A percentile compares a stretch with the other conserved stretches of the same genome.
Conservation (phyloP, 2,113 vertebrate genomes). For the Mesocricetus auratus region DNA sequence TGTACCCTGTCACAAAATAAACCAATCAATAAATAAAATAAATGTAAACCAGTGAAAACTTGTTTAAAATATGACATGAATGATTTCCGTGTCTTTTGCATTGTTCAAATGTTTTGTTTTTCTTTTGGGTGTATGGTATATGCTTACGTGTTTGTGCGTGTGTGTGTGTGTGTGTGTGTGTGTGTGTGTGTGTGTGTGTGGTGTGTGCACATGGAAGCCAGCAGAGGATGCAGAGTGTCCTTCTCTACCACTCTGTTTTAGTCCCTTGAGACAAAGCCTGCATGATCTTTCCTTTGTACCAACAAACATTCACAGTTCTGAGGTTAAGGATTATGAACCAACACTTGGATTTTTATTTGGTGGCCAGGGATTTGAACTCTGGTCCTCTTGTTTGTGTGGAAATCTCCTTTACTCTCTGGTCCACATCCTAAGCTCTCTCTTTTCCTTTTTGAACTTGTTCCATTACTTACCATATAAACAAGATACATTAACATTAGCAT, state of each 20-base stretch:
- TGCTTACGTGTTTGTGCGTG: background rate
- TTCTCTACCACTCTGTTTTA: no score
- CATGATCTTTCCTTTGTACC: background rate
- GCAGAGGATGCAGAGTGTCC: background rate
- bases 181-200: background rate
- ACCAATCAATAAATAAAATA: background rate
- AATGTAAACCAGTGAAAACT: background rate
- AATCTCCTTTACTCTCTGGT: no score
- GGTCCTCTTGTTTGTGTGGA: no score
- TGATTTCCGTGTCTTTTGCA: background rate
- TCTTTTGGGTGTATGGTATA: background rate
- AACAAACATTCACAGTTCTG: accelerated
- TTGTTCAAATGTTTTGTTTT: background rate
- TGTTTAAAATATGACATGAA: background rate
- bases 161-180: background rate
- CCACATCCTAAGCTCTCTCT: background rate
- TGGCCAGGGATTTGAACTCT: background rate
- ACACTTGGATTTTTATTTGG: background rate
- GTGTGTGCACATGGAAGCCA: background rate
- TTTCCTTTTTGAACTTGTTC: background rate
- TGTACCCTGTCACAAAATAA: background rate
- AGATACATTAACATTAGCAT: background rate
- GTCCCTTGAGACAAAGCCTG: background rate
- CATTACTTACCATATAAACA: background rate
- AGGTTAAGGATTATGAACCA: background rate